phyloP scores from a whole-genome alignment of 1,140 invertebrate species.

The Drosophila rhopaloa region DNA sequence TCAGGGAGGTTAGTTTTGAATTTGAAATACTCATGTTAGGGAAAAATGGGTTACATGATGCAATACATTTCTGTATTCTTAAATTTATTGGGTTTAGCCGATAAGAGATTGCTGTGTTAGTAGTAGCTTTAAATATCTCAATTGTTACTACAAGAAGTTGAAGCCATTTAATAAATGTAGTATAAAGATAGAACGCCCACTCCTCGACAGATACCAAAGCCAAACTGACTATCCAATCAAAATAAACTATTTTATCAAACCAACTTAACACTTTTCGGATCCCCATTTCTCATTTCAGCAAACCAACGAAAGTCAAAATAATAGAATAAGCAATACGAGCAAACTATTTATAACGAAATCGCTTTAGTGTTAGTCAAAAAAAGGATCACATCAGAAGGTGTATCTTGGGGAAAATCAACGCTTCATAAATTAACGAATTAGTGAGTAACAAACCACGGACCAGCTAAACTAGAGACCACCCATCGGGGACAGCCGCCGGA shows the following conservation, averaged over 20 bases:
- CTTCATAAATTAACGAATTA: slow-evolving; percentile 62
- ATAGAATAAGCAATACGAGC: slow-evolving; percentile 54
- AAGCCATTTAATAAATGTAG: too few relatives aligned
- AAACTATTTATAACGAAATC: slow-evolving; percentile 22
- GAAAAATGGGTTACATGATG: background rate
- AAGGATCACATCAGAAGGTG: slow-evolving; percentile 26
- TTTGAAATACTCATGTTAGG: background rate
- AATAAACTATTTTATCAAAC: background rate
- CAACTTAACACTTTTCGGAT: background rate
- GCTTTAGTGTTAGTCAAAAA: slow-evolving; percentile 41
- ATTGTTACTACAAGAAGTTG: too few relatives aligned
- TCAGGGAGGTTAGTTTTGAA: background rate
- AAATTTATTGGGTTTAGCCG: too few relatives aligned
- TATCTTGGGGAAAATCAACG: slow-evolving; percentile 62
- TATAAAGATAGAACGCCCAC: background rate
- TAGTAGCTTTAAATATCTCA: too few relatives aligned
- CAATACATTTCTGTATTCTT: too few relatives aligned
- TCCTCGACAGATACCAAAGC: background rate
- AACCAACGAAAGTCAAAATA: slow-evolving; percentile 42
- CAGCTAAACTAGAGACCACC: slow-evolving; percentile 23
- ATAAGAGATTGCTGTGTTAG: too few relatives aligned
- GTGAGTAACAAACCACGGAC: slow-evolving; percentile 31
- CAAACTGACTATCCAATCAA: background rate
- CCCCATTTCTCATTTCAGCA: slow-evolving; percentile 17
- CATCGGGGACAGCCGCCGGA: background rate